Base-by-base conservation (phyloP, 2,797 vertebrate genomes). In the Emys orbicularis region DNA sequence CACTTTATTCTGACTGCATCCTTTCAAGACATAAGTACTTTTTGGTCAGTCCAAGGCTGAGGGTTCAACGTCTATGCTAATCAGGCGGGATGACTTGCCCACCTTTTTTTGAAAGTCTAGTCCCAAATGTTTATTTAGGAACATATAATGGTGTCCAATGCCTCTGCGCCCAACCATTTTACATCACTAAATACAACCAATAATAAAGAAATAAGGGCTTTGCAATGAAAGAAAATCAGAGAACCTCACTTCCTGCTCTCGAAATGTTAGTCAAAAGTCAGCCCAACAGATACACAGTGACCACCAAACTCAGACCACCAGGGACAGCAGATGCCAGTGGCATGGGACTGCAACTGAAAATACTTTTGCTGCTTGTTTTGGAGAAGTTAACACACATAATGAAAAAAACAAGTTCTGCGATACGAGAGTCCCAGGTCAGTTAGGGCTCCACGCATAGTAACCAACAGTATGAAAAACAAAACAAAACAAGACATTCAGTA, bases 401-500 rank as follows among this genome's bases (percentile, higher is more conserved):
- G 34, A 9, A n/a, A 61, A 65, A 53, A 87, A 77, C 56, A 44
- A 44, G 29, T 76, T 53, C 72, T 76, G 47, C 49, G 49, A n/a
- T 72, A 65, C 5, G 61, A 85, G 47, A 31, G 34, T n/a, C 23
- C 37, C 49, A 83, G 59, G 61, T 27, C 23, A n/a, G 0, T 0
- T 0, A 0, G 52, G 83, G 61, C 87, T 56, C 72, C 8, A 8
- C 37, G 88, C n/a, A 56, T 13, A 37, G 74, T 21, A 18, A 49
- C 1, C 29, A 8, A 31, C 2, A 50, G 8, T 19, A 18, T 50
- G 76, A 34, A 34, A 21, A n/a, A n/a, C 61, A n/a, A 65, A 11
- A 65, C 59, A n/a, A n/a, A n/a, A 65, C 10, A 56, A 68, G 91
- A 72, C 37, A 25, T 56, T 10, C 0, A 0, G 92, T 2, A 0